Evolutionary conservation across 2,113 vertebrate genomes (phyloP), one percentile per base, ranked within the genome.

Genomic region (Pithys albifrons): DNA sequence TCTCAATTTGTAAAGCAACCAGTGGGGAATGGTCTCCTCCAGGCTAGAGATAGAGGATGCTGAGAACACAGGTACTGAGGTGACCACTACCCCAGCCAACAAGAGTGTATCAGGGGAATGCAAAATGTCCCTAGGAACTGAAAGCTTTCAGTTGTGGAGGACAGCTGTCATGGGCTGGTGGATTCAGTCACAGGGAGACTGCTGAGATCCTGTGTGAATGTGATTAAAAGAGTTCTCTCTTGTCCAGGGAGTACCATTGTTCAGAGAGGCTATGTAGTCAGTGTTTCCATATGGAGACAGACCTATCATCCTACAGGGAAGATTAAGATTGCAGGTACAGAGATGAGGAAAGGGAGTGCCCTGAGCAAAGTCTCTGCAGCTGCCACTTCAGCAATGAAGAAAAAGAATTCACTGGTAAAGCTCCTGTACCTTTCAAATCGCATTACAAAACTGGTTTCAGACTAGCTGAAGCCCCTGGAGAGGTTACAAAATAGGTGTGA

Each of bases 361-460:
- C 96, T 97, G 97, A 97, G 97, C 88, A 88, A 97, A 91, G 93
- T 91, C 88, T 95, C 96, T 96, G 96, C 91, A 88, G 76, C 94
- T 94, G 94, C 90, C 95, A 94, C 92, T 90, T 79, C 70, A 85
- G 76, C 87, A 83, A 61, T 20, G 88, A 88, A 94, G 74, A 82
- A 89, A 85, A 94, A 39, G 4, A 89, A 92, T 65, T 96, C 54
- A 88, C 85, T 75, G 73, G 57, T 95, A 96, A 95, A 97, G 93
- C 93, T 95, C 85, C 88, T 91, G 90, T 97, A 95, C 91, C 94
- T 91, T 90, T 85, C 67, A 83, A 72, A 91, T 78, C 0, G 3
- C 74, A 62, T 83, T 66, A 82, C 57, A 81, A 81, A 91, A 80
- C 72, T 79, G 74, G 18, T 89, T 83, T 59, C 82, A 95, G 94